Base-by-base conservation (phyloP, 2,113 vertebrate species). In the Malurus elegans region DNA sequence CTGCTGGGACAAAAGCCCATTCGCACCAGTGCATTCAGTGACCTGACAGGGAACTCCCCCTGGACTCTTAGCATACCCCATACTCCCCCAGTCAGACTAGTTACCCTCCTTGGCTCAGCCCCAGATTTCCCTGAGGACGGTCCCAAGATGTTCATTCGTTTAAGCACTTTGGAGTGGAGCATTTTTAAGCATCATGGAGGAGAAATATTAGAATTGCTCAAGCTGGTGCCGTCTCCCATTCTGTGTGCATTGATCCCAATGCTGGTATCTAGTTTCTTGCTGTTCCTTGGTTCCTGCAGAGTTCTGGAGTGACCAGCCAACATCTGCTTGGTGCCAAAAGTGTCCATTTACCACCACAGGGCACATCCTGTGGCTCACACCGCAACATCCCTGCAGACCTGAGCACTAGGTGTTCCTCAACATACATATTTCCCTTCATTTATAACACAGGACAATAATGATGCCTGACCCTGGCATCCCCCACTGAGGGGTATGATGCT, bases 401-500 rank as follows among this genome's bases (percentile, higher is more conserved):
- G 26, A 28, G 51, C 51, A 51, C 26, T 53, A 15, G 28, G 26
- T 53, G 17, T 54, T 31, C 53, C 10, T 26, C 53, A 58, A 58
- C 56, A 58, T 24, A 14, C 20, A 5, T 34, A 58, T 14, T 58
- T 58, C n/a, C n/a, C 32, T 58, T 58, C n/a, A 34, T 58, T 23
- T 34, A 58, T 23, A 58, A 58, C 20, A 58, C 32, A 17, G 14
- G 56, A 58, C 56, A n/a, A 20, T n/a, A n/a, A 58, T 34, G 56
- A 58, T 58, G 20, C 14, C 56, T n/a, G 32, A 57, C 31, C 56
- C 56, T 23, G n/a, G 56, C 56, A 58, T 10, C 21, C 31, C 45
- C 25, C 1, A 0, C 13, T 24, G 24, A 53, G 0, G 4, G 45
- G 26, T 1, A 40, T n/a, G 23, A 11, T 15, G 26, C 40, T 38